phyloP scores from a whole-genome alignment of 1,140 invertebrate genomes.

The Himalopsyche phryganea region DNA sequence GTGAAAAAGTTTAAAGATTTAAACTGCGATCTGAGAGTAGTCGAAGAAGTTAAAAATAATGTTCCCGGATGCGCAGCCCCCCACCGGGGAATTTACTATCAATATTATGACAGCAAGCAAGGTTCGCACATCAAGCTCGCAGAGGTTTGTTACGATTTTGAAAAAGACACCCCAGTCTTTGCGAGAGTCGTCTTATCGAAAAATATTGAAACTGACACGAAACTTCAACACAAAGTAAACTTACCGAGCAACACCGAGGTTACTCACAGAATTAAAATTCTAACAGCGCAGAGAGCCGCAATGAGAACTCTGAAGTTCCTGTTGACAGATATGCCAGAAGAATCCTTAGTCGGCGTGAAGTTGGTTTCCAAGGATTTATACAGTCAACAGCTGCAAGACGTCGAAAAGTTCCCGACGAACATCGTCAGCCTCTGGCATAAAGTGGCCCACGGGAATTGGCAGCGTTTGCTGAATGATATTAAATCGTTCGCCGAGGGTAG shows the following conservation, averaged over 20 bases:
- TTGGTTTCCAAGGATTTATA: slow-evolving; percentile 19
- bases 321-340: slow-evolving; percentile 13
- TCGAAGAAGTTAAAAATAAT: slow-evolving; percentile 25
- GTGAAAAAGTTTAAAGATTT: slow-evolving; percentile 19
- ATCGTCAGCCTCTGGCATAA: slow-evolving; percentile 20
- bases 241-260: slow-evolving; percentile 14
- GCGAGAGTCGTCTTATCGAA: slow-evolving; percentile 9
- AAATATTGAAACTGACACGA: neutral
- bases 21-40: slow-evolving; percentile 23
- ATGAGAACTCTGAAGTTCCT: slow-evolving; percentile 10
- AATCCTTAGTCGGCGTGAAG: slow-evolving; percentile 9
- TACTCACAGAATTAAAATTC: slow-evolving; percentile 18
- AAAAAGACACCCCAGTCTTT: slow-evolving; percentile 16
- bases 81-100: slow-evolving; percentile 12
- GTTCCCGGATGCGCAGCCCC: slow-evolving; percentile 7
- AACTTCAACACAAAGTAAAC: slow-evolving; percentile 1
- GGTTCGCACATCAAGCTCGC: slow-evolving; percentile 12
- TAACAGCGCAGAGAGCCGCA: slow-evolving; percentile 12
- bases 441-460: slow-evolving; percentile 26
- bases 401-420: slow-evolving; percentile 27
- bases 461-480: slow-evolving; percentile 17
- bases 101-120: slow-evolving; percentile 19
- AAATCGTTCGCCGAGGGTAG: slow-evolving; percentile 9
- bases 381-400: slow-evolving; percentile 22
- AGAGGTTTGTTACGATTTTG: slow-evolving; percentile 26